Evolutionary conservation across 2,113 vertebrate genomes (phyloP), one percentile per base, ranked within the genome.

Genomic region (Saguinus imperator): DNA sequence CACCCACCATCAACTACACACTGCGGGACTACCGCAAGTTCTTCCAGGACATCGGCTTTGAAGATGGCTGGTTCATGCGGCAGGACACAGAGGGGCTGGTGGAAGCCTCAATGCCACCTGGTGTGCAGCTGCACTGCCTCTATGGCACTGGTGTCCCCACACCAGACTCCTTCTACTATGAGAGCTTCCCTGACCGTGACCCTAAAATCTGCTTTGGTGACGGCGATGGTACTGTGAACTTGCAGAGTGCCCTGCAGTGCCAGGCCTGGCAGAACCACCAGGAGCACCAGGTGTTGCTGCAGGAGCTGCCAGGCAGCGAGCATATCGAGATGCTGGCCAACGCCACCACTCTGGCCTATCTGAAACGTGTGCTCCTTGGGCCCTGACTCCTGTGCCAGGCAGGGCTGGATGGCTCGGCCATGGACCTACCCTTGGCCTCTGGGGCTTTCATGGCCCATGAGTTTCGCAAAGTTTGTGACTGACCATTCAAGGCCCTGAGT

Each of bases 221-320:
- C 0, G 99, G 99, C 0, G 99, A 99, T 0, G 99, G 99, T 1
- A 99, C 99, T 0, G 99, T 99, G n/a, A 99, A 99, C 98, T 93
- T 99, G 80, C 94, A 97, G 91, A 99, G 99, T 92, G 99, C 99
- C 94, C 94, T 99, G 84, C 99, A 99, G 9, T 99, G 99, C 94
- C 97, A 89, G 8, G 98, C 98, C 72, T 99, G 99, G 99, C 93
- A 76, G 3, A 95, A 96, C 21, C 96, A 16, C 95, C 99, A 99
- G 86, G 98, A 99, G 29, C 98, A 99, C 48, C 94, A 98, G 0
- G 99, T 99, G 50, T 86, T 32, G 0, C 8, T 99, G 43, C 43
- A 98, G 6, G 99, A 99, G 96, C 98, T 99, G 16, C 98, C 99
- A 0, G 98, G 98, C 55, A 99, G 99, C 0, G 99, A 99, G 94